These are phyloP conservation scores for Cyphomyrus discorhynchus DNA, from an alignment of 2,113 vertebrate genomes.

Conservation along the genomic window DNA sequence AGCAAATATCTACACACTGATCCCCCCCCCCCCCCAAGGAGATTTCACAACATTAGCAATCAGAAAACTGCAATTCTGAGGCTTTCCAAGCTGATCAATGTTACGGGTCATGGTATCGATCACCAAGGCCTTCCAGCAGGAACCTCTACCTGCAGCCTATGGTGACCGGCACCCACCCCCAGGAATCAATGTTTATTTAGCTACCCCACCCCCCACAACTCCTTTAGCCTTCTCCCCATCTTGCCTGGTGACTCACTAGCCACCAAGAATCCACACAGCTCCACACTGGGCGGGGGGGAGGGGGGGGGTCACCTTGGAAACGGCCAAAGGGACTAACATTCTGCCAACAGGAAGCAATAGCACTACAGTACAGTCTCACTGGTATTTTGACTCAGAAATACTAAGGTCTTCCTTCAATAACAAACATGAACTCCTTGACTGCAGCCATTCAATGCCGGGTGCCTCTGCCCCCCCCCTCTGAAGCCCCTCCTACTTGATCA, in stretches of 20 bases:
- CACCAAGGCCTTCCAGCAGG: not conserved
- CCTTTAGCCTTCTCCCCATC: conserved; percentile 8
- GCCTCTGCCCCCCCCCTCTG: not conserved
- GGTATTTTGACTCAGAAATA: not conserved
- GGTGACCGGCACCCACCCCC: not conserved
- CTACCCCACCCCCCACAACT: not conserved
- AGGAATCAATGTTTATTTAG: not conserved
- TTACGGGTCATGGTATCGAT: conserved; percentile 3
- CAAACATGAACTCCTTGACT: not conserved
- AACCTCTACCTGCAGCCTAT: not conserved
- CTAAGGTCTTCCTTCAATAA: not conserved
- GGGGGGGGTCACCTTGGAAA: conserved; percentile 18
- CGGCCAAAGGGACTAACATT: not conserved
- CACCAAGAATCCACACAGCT: not conserved
- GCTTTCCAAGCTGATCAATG: conserved; percentile 2
- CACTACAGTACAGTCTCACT: not conserved
- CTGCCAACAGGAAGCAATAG: not conserved
- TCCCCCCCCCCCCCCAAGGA: not conserved
- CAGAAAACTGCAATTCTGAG: not conserved
- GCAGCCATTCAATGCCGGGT: not conserved
- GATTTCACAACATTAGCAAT: not conserved
- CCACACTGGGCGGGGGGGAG: not conserved
- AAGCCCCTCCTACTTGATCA: not conserved
- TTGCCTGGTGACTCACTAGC: conserved; percentile 46
- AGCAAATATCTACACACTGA: not conserved